Base-by-base conservation (phyloP, 2,797 vertebrate genomes). In the Sebastes steindachneri region DNA sequence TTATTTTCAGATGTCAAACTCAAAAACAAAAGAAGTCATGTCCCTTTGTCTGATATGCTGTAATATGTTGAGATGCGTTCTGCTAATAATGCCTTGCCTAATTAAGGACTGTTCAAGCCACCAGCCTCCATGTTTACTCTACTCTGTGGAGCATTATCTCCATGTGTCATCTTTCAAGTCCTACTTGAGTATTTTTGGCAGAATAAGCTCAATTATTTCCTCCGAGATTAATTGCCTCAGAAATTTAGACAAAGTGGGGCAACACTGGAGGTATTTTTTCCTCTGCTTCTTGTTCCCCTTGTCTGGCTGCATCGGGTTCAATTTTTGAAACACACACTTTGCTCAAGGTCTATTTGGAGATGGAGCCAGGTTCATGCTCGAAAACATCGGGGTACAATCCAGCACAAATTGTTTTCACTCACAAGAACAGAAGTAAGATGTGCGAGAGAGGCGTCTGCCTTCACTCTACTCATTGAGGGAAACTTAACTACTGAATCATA, bases 141-240 rank as follows among this genome's bases (percentile, higher is more conserved):
- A 73, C 74, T 85, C 73, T 69, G 66, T 71, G 69, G 73, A 73
- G 66, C 66, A 86, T 85, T 66, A 90, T 83, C 78, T 82, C 78
- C 71, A 87, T 71, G 73, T 89, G 86, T 94, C 93, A 88, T 90
- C 85, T 80, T 86, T 82, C 78, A 85, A 89, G 82, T 85, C 79
- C 80, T 81, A 75, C 80, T 83, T 72, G 58, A 82, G 75, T 85
- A 86, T 84, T 85, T 88, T 89, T 91, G 86, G 83, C 79, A 86
- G 86, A 88, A 86, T 82, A 74, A 85, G 83, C 78, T 91, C 68
- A 90, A 84, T 92, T 90, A 88, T 92, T 88, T 91, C 81, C 65
- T 83, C 58, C n/a, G 86, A 86, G 92, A 94, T 93, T 85, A 93
- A 94, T 90, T 90, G 86, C 81, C 82, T 88, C 79, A 58, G 81